These are phyloP conservation scores for Machimus atricapillus DNA, from an alignment of 2,888 invertebrate species.

Conservation along the genomic window DNA sequence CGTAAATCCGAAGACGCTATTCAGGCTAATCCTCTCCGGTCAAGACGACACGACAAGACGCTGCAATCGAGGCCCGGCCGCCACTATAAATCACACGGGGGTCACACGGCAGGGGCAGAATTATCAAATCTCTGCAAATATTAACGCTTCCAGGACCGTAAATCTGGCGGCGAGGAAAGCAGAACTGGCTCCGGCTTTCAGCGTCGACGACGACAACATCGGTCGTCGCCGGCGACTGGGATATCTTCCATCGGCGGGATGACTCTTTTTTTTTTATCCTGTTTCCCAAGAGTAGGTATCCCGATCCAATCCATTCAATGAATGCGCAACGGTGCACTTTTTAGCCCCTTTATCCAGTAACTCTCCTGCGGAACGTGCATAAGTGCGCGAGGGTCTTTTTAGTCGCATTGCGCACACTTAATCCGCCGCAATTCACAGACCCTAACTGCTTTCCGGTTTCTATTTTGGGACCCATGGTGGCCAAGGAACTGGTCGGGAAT, in stretches of 20 bases:
- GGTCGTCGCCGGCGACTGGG: neutral
- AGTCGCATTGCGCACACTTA: neutral
- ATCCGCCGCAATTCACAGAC: neutral
- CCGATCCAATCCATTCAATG: neutral
- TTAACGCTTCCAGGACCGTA: slow-evolving; percentile 4
- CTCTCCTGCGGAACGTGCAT: neutral
- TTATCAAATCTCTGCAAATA: slow-evolving; percentile 26
- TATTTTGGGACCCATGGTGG: neutral
- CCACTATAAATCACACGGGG: slow-evolving; percentile 1
- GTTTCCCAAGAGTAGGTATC: neutral
- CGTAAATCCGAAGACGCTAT: neutral
- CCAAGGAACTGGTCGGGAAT: neutral
- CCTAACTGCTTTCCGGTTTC: slow-evolving; percentile 6
- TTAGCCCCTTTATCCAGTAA: neutral
- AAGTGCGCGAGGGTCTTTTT: neutral
- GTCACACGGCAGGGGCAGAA: slow-evolving; percentile 15
- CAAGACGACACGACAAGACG: neutral
- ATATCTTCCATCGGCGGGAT: neutral
- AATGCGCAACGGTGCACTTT: neutral
- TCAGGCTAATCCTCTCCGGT: neutral
- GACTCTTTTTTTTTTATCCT: neutral
- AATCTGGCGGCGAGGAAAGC: neutral
- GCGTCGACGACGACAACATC: neutral
- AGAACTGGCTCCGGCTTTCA: neutral
- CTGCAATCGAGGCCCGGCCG: neutral